Evolutionary conservation across 92 coral and sea anemone genomes (phyloP).

Genomic region (Epizoanthus scotinus): DNA sequence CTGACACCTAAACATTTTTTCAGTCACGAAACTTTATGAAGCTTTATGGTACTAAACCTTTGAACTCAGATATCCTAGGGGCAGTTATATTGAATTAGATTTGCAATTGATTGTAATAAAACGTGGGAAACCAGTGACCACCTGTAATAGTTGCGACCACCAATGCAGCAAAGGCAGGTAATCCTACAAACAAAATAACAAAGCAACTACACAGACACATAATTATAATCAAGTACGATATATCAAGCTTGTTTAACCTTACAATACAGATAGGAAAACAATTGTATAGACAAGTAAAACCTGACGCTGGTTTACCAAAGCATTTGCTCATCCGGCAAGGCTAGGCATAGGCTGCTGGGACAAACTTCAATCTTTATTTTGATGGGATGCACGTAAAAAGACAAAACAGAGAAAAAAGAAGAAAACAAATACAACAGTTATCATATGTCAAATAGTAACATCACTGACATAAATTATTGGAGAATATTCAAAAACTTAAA

Average conservation of each 20-base stretch:
- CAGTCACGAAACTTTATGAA: too few relatives aligned
- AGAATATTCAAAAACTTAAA: neutral
- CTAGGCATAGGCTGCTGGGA: constrained; percentile 60
- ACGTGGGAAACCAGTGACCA: too few relatives aligned
- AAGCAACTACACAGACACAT: too few relatives aligned
- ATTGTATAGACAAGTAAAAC: constrained; percentile 48
- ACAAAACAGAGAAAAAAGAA: constrained; percentile 77
- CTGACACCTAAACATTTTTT: too few relatives aligned
- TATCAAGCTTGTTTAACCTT: neutral
- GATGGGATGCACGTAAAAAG: constrained; percentile 86
- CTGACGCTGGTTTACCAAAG: constrained; percentile 45
- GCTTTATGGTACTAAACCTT: too few relatives aligned
- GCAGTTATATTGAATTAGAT: too few relatives aligned
- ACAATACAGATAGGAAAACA: constrained; percentile 24
- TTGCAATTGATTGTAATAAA: too few relatives aligned
- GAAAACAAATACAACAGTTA: constrained; percentile 80
- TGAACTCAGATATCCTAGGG: too few relatives aligned
- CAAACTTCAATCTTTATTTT: constrained; percentile 71
- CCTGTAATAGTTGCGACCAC: too few relatives aligned
- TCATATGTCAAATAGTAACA: constrained; percentile 46
- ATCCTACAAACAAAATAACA: too few relatives aligned
- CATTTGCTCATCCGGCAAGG: constrained; percentile 48
- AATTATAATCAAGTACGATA: too few relatives aligned
- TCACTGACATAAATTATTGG: constrained; percentile 12
- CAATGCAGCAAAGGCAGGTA: too few relatives aligned